Evolutionary conservation across 1,140 invertebrate species (phyloP).

Genomic region (Nephotettix cincticeps): DNA sequence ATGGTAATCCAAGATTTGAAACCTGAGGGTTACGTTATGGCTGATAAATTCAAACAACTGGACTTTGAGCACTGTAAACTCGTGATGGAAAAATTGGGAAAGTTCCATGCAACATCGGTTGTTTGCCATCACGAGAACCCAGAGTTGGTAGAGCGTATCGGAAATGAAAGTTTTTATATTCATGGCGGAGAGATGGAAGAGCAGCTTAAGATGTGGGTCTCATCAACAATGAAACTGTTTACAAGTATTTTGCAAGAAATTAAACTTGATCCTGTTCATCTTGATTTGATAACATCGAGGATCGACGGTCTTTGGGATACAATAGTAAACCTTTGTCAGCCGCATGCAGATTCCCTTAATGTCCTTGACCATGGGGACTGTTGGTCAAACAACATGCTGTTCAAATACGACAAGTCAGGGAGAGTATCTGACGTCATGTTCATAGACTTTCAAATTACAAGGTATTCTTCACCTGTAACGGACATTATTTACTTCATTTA

Average conservation of each 20-base stretch:
- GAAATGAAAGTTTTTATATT: not conserved
- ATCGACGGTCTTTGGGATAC: not conserved
- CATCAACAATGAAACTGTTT: not conserved
- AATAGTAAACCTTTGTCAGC: not conserved
- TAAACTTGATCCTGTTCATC: not conserved
- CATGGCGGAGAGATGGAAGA: not conserved
- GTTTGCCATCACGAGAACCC: slow-evolving; percentile 54
- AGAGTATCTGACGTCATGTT: slow-evolving; percentile 1
- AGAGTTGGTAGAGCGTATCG: slow-evolving; percentile 29
- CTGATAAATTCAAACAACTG: slow-evolving; percentile 17
- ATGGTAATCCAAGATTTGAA: slow-evolving; percentile 29
- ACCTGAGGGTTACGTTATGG: slow-evolving; percentile 15
- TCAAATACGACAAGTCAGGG: slow-evolving; percentile 7
- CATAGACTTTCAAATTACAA: slow-evolving; percentile 25
- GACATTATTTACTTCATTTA: slow-evolving; percentile 32
- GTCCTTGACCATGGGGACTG: slow-evolving; percentile 36
- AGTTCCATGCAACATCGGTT: slow-evolving; percentile 58
- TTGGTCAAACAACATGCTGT: slow-evolving; percentile 37
- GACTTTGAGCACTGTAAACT: slow-evolving; percentile 42
- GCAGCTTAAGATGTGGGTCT: not conserved
- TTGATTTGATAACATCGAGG: not conserved
- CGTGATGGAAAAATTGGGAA: slow-evolving; percentile 52
- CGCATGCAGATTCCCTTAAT: not conserved
- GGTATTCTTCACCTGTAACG: slow-evolving; percentile 26
- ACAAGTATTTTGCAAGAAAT: not conserved